A percentile compares a stretch with the other conserved stretches of the same genome.
phyloP scores from a whole-genome alignment of 2,113 vertebrate species.

The Chitala chitala region DNA sequence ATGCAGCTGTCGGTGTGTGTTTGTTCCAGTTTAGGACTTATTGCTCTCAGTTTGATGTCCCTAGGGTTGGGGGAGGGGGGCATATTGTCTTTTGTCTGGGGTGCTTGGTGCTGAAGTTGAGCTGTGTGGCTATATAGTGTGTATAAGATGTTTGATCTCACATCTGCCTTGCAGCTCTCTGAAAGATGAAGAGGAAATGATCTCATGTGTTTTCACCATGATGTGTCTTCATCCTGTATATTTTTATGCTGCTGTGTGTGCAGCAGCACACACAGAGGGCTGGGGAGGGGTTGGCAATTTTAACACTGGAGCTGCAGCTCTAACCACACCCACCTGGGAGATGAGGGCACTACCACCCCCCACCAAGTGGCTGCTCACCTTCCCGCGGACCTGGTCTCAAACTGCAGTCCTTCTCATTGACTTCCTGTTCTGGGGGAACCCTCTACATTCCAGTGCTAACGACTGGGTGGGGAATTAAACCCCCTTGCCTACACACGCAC shows the following conservation, averaged over 20 bases:
- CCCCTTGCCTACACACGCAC: background rate
- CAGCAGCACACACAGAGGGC: background rate
- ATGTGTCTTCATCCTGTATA: background rate
- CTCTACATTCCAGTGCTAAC: conserved; percentile 9
- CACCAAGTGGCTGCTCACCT: background rate
- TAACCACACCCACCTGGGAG: background rate
- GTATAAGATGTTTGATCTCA: conserved; percentile 8
- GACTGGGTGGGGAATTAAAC: background rate
- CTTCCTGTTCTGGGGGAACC: conserved; percentile 23
- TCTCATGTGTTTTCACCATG: conserved; percentile 23
- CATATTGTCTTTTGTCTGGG: too few relatives aligned
- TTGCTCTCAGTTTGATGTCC: too few relatives aligned
- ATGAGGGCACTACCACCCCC: background rate
- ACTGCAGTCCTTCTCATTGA: background rate
- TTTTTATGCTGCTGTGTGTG: background rate
- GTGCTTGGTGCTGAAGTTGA: too few relatives aligned
- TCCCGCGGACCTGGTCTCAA: background rate
- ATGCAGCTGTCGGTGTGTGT: background rate
- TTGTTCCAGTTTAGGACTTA: background rate
- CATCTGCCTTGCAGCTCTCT: conserved; percentile 4
- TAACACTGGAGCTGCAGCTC: too few relatives aligned
- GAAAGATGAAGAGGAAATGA: conserved; percentile 35
- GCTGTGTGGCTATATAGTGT: background rate
- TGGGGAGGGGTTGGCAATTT: too few relatives aligned
- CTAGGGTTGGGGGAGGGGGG: too few relatives aligned